These are phyloP conservation scores for Cerceris ruficornis DNA, from an alignment of 2,888 invertebrate genomes.

Conservation along the genomic window DNA sequence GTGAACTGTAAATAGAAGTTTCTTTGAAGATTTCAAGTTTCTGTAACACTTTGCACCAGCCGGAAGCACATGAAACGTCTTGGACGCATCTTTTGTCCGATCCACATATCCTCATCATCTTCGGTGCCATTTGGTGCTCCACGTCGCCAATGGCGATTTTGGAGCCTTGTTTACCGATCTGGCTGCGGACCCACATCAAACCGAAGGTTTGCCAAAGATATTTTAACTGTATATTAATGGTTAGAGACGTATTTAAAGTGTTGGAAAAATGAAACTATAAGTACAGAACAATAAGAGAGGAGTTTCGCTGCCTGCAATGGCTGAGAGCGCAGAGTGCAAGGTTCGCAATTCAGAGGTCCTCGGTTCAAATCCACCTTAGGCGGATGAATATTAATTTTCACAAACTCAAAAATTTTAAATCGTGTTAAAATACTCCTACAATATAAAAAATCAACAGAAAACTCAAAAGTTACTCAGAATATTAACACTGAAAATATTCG, in stretches of 20 bases:
- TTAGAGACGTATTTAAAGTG: background rate
- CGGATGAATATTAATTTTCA: too few species aligned
- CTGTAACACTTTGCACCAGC: constrained; percentile 16
- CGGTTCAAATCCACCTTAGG: too few species aligned
- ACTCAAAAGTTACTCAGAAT: background rate
- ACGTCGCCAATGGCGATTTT: constrained; percentile 92
- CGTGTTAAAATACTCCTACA: too few species aligned
- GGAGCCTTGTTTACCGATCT: constrained; percentile 92
- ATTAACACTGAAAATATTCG: background rate
- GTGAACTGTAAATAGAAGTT: too few species aligned
- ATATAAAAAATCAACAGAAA: too few species aligned
- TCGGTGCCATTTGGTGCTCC: constrained; percentile 89
- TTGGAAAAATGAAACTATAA: too few species aligned
- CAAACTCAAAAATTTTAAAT: too few species aligned
- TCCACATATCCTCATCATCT: constrained; percentile 85
- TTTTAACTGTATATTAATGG: background rate
- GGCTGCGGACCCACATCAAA: constrained; percentile 87
- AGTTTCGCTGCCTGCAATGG: too few species aligned
- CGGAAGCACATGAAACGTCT: constrained; percentile 71
- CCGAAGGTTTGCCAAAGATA: constrained; percentile 82
- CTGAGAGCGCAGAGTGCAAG: too few species aligned
- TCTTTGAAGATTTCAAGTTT: too few species aligned
- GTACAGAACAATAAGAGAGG: too few species aligned
- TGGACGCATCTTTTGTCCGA: constrained; percentile 85
- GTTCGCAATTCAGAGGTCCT: too few species aligned